Conservation (phyloP, 2,888 invertebrate species). For the Drosophila nr. perissopoda region DNA sequence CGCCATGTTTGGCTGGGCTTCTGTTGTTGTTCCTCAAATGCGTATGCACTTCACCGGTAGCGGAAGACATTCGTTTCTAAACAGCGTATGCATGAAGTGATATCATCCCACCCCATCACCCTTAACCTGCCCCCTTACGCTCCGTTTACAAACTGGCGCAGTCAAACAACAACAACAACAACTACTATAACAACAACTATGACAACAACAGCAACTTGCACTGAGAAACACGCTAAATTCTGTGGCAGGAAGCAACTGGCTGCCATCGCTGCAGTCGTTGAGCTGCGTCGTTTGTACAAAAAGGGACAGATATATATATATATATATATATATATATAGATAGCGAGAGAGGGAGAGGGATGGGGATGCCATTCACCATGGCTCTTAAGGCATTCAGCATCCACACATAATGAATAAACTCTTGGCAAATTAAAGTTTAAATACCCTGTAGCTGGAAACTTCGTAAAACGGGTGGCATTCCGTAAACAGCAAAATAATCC, state of each 20-base stretch:
- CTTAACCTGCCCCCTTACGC: neutral
- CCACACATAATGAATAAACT: constrained; percentile 58
- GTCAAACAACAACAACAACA: constrained; percentile 32
- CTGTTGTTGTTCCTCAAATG: constrained; percentile 64
- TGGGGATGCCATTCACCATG: constrained; percentile 33
- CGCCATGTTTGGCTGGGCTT: constrained; percentile 26
- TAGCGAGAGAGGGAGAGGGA: constrained; percentile 7
- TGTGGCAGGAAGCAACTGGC: constrained; percentile 58
- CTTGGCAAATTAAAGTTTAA: constrained; percentile 59
- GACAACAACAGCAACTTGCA: constrained; percentile 13
- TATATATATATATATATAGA: neutral
- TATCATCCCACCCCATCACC: constrained; percentile 11
- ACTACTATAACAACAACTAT: constrained; percentile 18
- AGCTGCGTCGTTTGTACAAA: constrained; percentile 13
- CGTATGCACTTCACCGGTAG: constrained; percentile 68
- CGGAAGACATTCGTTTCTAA: constrained; percentile 68
- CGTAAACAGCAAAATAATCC: neutral
- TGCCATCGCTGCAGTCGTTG: constrained; percentile 40
- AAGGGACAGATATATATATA: neutral
- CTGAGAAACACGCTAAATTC: constrained; percentile 47
- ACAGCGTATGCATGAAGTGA: constrained; percentile 59
- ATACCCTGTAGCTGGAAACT: constrained; percentile 11
- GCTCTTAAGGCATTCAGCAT: constrained; percentile 39
- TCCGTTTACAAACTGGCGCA: constrained; percentile 50
- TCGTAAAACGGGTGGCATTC: neutral